Evolutionary conservation across 2,888 invertebrate species (phyloP), one percentile per base, ranked within the genome.

Genomic region (Euphydryas editha): DNA sequence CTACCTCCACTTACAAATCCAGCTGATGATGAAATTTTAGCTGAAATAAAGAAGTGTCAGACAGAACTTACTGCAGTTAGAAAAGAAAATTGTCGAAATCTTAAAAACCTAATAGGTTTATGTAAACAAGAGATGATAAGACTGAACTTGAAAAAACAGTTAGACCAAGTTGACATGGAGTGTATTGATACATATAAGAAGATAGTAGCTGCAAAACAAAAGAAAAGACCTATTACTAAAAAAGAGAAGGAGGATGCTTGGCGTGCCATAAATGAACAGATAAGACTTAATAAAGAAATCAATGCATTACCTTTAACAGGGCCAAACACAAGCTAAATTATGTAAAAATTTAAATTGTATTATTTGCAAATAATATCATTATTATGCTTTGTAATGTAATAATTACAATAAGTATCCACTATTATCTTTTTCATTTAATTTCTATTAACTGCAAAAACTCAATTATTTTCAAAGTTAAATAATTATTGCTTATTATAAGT

Each of bases 11-110:
- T 94, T 59, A 90, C 90, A 15, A 93, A 90, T 74, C 93, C 94
- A 60, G 95, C 96, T 4, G 96, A 97, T 78, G 98, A 98, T 88
- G 98, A 98, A 87, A 97, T 99, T 77, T 90, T 98, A 71, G 92
- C 94, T 11, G 98, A 98, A 92, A 96, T 99, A 15, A 96, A 97
- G 79, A 95, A 96, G 77, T 97, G 98, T 75, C 97, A 98, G 78
- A 95, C 96, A 66, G 98, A 98, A 86, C 87, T 97, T 18, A 93
- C 94, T 59, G 94, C 95, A 21, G 94, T 97, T 8, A 95, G 97
- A 72, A 95, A 95, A 85, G 97, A 97, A 81, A 99, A 99, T 82
- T 94, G 95, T 71, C 93, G 93, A 30, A 95, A 96, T 78, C 88
- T 97, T 20, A 95, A 95, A 75, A 93, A 93, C 65, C 86, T 98